Percentiles rank a stretch among this genome's conserved stretches.
These are phyloP conservation scores for Lasius platythorax DNA, from an alignment of 2,888 invertebrate species.

Conservation along the genomic window DNA sequence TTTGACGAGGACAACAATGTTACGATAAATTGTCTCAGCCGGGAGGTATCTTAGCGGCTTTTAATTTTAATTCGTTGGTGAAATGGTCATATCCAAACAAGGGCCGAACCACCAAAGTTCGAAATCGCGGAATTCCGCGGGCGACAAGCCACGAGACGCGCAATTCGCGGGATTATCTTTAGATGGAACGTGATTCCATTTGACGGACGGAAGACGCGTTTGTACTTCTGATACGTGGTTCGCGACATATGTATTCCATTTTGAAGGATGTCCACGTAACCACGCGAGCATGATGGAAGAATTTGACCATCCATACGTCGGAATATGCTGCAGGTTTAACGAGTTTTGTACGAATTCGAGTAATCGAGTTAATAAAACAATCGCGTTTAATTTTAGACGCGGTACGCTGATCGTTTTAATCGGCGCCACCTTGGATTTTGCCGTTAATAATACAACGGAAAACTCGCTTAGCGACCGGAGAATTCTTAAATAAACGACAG, in stretches of 20 bases:
- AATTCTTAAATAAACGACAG: background rate
- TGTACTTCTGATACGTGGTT: background rate
- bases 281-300: background rate
- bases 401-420: background rate
- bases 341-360: background rate
- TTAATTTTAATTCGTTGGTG: no score
- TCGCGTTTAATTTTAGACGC: background rate
- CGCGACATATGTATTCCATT: background rate
- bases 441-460: accelerated
- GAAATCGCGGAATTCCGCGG: background rate
- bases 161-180: background rate
- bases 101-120: background rate
- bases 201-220: accelerated
- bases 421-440: background rate
- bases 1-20: no score
- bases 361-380: background rate
- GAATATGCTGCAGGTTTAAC: accelerated
- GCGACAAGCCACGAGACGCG: background rate
- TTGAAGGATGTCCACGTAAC: background rate
- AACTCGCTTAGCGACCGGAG: background rate
- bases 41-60: no score
- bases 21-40: no score
- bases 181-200: background rate
- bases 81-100: no score
- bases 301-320: background rate